Conservation (phyloP, 2,888 invertebrate genomes). For the Belgica antarctica region DNA sequence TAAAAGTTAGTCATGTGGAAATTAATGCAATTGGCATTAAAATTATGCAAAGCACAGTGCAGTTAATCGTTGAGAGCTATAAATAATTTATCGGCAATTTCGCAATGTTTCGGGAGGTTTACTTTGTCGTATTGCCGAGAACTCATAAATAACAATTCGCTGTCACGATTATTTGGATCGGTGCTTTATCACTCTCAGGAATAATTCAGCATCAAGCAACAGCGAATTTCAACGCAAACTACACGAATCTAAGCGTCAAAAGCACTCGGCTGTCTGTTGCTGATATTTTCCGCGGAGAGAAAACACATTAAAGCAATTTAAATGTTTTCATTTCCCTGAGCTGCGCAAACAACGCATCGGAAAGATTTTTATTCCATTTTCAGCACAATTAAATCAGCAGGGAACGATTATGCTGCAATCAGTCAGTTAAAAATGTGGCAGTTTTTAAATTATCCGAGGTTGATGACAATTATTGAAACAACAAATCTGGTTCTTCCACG, state of each 20-base stretch:
- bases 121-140: not conserved
- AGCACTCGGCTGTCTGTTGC: not conserved
- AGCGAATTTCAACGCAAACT: not conserved
- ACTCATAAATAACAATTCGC: not conserved
- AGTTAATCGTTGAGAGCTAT: not conserved
- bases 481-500: no score
- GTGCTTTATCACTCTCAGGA: not conserved
- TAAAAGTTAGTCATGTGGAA: conserved; percentile 9
- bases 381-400: not conserved
- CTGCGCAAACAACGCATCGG: not conserved
- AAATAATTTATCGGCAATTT: conserved; percentile 2
- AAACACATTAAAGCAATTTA: conserved; percentile 23
- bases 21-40: conserved; percentile 5
- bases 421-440: not conserved
- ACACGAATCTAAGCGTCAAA: not conserved
- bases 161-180: not conserved
- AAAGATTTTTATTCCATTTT: not conserved
- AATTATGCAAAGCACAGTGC: conserved; percentile 17
- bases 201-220: not conserved
- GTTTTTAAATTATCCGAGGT: not conserved
- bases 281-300: not conserved
- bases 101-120: not conserved
- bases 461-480: not conserved
- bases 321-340: not conserved
- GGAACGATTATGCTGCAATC: not conserved